Conservation (phyloP, 2,113 vertebrate genomes). For the Peucedramus taeniatus region DNA sequence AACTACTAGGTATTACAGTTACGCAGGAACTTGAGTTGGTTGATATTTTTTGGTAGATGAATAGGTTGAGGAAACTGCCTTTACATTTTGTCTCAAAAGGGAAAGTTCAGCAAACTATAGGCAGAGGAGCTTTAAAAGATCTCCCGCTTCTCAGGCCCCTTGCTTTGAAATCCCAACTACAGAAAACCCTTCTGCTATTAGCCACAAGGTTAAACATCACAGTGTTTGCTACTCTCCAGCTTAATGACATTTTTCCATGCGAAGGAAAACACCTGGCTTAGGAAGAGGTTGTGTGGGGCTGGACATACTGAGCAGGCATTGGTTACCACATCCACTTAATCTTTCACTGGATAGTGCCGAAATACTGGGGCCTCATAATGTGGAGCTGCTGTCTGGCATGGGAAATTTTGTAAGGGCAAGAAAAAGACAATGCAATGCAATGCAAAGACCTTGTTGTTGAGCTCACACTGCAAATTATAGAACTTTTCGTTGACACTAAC, state of each 20-base stretch:
- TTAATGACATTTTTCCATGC: neutral
- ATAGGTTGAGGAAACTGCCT: neutral
- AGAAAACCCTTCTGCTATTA: neutral
- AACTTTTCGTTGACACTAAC: neutral
- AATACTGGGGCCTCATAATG: neutral
- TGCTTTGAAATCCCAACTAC: neutral
- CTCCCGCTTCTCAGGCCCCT: neutral
- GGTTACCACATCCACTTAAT: neutral
- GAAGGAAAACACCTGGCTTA: neutral
- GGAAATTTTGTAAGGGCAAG: neutral
- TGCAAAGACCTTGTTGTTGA: neutral
- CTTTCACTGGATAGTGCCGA: neutral
- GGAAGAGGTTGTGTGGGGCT: neutral
- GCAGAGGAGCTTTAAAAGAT: neutral
- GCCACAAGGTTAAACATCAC: neutral
- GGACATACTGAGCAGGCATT: rapidly evolving
- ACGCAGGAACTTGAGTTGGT: rapidly evolving
- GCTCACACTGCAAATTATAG: neutral
- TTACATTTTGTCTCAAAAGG: neutral
- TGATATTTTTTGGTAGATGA: neutral
- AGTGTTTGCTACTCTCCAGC: neutral
- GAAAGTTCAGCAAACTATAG: neutral
- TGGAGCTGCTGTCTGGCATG: neutral
- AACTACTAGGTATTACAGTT: neutral
- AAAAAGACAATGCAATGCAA: neutral